Evolutionary conservation across 2,113 vertebrate species (phyloP), one percentile per base, ranked within the genome.

Genomic region (Amazona vittata): DNA sequence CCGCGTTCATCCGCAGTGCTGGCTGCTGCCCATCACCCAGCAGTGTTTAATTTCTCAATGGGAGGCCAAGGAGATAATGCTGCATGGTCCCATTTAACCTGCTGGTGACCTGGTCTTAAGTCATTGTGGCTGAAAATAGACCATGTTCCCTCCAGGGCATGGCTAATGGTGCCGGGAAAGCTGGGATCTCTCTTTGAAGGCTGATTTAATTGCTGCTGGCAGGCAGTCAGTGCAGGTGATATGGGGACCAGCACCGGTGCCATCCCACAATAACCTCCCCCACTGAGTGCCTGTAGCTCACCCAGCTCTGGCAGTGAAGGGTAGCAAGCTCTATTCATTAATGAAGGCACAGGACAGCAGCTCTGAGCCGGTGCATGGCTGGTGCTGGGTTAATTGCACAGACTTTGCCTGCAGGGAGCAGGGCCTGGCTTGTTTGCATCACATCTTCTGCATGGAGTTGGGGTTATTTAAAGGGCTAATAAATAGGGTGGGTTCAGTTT

Each of bases 121-220:
- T 97, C 97, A 94, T 75, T 91, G 89, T 90, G 96, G 96, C 96
- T 97, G 96, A 96, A 97, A 97, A 97, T 96, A 97, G 93, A 83
- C 63, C 3, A 11, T 67, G 84, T 95, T 97, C 87, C 94, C 97
- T 96, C 86, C 94, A 60, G 96, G 97, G 96, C 97, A 96, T 1
- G 12, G 94, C 94, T 96, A 92, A 94, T 95, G 94, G 95, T 12
- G 84, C 95, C 91, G 95, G 92, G 90, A 96, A 94, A 89, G 94
- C 93, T 95, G 93, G 96, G 93, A 86, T 92, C 65, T 37, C 83
- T 79, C 94, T 97, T 93, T 90, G 94, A 94, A 95, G 89, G 92
- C 64, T 91, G 93, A 95, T 94, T 96, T 96, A 96, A 97, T 97
- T 96, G 94, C 83, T 91, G 81, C 94, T 97, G 94, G 95, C 95